A percentile compares a stretch with the other conserved stretches of the same genome.
These are phyloP conservation scores for Rhopilema esculentum DNA, from an alignment of 30 jellyfish, hydroid and myxozoan genomes.

Conservation along the genomic window DNA sequence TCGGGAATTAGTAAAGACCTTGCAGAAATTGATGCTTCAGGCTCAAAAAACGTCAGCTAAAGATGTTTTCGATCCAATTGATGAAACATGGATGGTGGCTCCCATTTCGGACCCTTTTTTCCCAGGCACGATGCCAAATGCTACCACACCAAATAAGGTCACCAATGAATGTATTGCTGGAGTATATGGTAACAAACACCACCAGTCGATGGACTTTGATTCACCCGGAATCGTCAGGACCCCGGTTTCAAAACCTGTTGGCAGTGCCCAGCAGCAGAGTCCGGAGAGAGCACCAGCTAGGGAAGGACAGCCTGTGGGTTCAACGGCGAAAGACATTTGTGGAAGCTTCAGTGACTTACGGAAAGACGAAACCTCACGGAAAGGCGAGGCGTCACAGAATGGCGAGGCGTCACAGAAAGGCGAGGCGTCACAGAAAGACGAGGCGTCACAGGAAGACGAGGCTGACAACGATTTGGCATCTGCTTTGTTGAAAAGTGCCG, in stretches of 20 bases:
- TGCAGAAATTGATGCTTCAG: conserved; percentile 76
- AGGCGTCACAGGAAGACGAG: neutral
- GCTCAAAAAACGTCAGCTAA: conserved; percentile 59
- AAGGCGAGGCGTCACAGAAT: neutral
- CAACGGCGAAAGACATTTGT: neutral
- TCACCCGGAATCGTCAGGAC: neutral
- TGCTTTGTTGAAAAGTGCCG: conserved; percentile 2
- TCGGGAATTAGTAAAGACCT: conserved; percentile 73
- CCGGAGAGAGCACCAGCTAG: neutral
- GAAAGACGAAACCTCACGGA: too few species aligned
- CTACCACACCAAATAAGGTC: conserved; percentile 1
- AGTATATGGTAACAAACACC: conserved; percentile 50
- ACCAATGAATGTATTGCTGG: conserved; percentile 50
- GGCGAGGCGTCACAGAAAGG: neutral
- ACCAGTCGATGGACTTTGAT: conserved; percentile 50
- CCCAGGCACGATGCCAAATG: conserved; percentile 12
- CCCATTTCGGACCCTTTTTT: conserved; percentile 49
- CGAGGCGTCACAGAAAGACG: neutral
- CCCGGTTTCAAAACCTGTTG: neutral
- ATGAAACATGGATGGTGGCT: conserved; percentile 87
- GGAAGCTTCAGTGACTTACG: conserved; percentile 48
- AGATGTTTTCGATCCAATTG: conserved; percentile 67
- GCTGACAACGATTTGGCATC: neutral
- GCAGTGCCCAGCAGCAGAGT: neutral
- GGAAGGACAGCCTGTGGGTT: neutral